phyloP scores from a whole-genome alignment of 2,888 invertebrate genomes.

The Sussaba pulchella region DNA sequence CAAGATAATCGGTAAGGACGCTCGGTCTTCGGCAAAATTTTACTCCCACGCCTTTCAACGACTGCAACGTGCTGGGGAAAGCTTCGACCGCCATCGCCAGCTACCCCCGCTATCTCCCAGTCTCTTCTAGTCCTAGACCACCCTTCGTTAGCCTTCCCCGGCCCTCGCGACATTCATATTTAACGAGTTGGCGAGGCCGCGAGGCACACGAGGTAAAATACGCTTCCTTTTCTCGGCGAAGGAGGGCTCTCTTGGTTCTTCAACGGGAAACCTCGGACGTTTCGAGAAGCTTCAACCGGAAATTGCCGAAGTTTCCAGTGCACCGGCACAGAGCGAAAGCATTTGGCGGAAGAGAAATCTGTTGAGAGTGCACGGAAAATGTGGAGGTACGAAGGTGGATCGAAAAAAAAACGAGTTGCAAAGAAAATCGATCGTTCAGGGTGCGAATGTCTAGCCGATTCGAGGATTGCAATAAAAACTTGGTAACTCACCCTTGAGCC shows the following conservation, averaged over 20 bases:
- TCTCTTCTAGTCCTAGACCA: conserved; percentile 30
- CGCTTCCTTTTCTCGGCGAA: conserved; percentile 53
- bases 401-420: conserved; percentile 10
- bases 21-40: conserved; percentile 61
- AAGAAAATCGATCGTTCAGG: conserved; percentile 32
- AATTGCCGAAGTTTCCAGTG: conserved; percentile 80
- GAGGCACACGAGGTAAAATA: conserved; percentile 70
- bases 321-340: conserved; percentile 39
- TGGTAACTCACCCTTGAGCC: conserved; percentile 20
- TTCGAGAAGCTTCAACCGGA: conserved; percentile 72
- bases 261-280: conserved; percentile 23
- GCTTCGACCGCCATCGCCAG: conserved; percentile 19
- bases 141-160: not conserved
- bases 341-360: not conserved
- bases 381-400: conserved; percentile 5
- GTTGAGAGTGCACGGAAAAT: conserved; percentile 3
- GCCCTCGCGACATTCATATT: conserved; percentile 77
- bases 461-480: conserved; percentile 76
- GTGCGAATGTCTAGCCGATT: conserved; percentile 46
- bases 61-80: conserved; percentile 38
- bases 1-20: conserved; percentile 82
- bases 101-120: conserved; percentile 6
- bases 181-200: conserved; percentile 78
- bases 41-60: conserved; percentile 43
- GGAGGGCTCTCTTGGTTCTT: conserved; percentile 66